Base-by-base conservation (phyloP, 2,113 vertebrate genomes). In the Bombycilla garrulus region DNA sequence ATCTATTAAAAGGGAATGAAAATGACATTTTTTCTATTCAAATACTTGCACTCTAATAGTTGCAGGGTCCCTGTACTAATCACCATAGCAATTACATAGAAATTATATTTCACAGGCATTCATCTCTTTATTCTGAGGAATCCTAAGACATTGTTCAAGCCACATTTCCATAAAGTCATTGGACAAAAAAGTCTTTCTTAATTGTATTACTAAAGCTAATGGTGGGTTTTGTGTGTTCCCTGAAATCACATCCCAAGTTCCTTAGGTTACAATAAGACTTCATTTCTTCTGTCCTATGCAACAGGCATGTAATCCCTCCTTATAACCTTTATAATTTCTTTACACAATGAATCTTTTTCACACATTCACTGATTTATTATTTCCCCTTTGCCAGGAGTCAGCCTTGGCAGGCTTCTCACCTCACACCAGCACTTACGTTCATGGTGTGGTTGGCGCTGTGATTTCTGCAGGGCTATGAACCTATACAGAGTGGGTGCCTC, bases 401-500 rank as follows among this genome's bases (percentile, higher is more conserved):
- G 19, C 40, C 26, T 56, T 69, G 62, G 56, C 28, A 83, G 35
- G 11, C 14, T 78, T 31, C 35, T 54, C 35, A 89, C 7, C 11
- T 91, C 50, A 21, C 12, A 50, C 14, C 12, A 66, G 10, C 8
- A 47, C 23, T 38, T 67, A 26, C 6, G 29, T 7, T 6, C 15
- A 3, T 13, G 6, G 10, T 35, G 21, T 9, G 3, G 15, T 2
- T 38, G 22, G 29, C 29, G 56, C 12, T 0, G 4, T 20, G 33
- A 29, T 73, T 83, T 81, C 72, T 70, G 10, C 12, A 57, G 22
- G 15, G 8, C 16, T 17, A 4, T 8, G 19, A 9, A 28, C 14
- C 31, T 22, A 7, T 1, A 28, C 7, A 9, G 23, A 67, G 14
- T 3, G 0, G 4, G 2, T 44, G 3, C n/a, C 28, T 65, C 28